phyloP scores from a whole-genome alignment of 2,888 invertebrate genomes.

The Melipona bicolor region DNA sequence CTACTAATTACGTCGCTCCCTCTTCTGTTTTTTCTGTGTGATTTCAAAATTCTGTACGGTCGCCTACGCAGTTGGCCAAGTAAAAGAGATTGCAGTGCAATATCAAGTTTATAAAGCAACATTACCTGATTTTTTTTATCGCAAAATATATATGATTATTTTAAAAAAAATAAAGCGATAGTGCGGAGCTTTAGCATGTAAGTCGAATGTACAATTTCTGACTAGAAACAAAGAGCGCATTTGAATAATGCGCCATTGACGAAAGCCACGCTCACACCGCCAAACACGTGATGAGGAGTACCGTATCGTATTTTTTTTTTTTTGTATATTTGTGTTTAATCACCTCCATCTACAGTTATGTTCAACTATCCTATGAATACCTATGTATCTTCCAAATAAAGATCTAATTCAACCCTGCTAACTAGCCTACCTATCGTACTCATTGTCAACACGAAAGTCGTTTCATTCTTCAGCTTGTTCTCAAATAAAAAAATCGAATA shows the following conservation, averaged over 20 bases:
- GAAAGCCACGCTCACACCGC: conserved; percentile 67
- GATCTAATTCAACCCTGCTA: conserved; percentile 76
- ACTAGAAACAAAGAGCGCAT: conserved; percentile 44
- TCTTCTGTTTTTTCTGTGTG: conserved; percentile 71
- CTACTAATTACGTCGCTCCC: conserved; percentile 61
- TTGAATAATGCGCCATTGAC: conserved; percentile 49
- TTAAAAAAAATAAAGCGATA: conserved; percentile 66
- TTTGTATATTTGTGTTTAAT: conserved; percentile 82
- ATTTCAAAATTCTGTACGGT: conserved; percentile 66
- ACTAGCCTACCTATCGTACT: conserved; percentile 69
- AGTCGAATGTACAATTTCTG: conserved; percentile 75
- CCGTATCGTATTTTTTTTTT: conserved; percentile 81
- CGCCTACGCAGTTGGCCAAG: conserved; percentile 54
- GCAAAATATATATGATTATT: conserved; percentile 72
- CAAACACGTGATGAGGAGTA: conserved; percentile 71
- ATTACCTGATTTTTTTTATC: conserved; percentile 72
- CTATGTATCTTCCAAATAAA: conserved; percentile 82
- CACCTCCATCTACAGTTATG: conserved; percentile 73
- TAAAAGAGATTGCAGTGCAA: conserved; percentile 71
- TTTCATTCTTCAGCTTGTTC: conserved; percentile 71
- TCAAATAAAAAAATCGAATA: conserved; percentile 71
- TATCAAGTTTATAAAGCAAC: conserved; percentile 67
- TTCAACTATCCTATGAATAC: conserved; percentile 75
- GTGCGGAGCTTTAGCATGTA: conserved; percentile 72
- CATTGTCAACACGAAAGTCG: conserved; percentile 53